phyloP scores from a whole-genome alignment of 2,113 vertebrate genomes.

The Stomatorhinus ivindoensis region DNA sequence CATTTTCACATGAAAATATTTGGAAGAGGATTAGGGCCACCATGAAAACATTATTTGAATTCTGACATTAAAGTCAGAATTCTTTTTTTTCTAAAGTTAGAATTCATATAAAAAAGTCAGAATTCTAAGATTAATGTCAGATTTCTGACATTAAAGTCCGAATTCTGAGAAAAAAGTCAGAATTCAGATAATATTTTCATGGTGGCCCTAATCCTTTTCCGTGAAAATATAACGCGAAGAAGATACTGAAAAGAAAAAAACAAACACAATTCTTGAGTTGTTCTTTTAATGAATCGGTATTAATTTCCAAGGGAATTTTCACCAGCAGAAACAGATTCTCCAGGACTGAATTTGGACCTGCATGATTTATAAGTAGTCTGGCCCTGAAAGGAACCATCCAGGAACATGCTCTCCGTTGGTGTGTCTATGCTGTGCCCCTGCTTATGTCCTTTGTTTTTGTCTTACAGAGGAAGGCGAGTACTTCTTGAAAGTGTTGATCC shows the following conservation, averaged over 20 bases:
- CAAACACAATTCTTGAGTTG: not conserved
- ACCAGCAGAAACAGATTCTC: not conserved
- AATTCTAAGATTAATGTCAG: too few relatives aligned
- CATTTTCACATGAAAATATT: not conserved
- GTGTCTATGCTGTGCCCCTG: not conserved
- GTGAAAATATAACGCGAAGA: not conserved
- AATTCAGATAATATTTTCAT: too few relatives aligned
- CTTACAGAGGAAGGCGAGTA: constrained; percentile 86
- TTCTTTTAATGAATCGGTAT: not conserved
- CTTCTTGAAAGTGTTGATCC: constrained; percentile 91
- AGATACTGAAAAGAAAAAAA: not conserved
- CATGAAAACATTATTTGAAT: too few relatives aligned
- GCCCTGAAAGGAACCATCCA: not conserved
- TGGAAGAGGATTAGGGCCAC: too few relatives aligned
- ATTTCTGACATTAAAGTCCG: too few relatives aligned
- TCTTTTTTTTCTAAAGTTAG: too few relatives aligned
- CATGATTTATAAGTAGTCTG: not conserved
- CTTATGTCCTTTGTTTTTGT: constrained; percentile 38
- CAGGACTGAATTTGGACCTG: not conserved
- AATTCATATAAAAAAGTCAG: too few relatives aligned
- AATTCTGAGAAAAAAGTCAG: too few relatives aligned
- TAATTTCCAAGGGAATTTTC: not conserved
- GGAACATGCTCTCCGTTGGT: not conserved
- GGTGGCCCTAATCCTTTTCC: too few relatives aligned
- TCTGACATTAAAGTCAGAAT: too few relatives aligned